A percentile compares a stretch with the other conserved stretches of the same genome.
Evolutionary conservation across 2,888 invertebrate species (phyloP).

Genomic region (Napeogenes sylphis): DNA sequence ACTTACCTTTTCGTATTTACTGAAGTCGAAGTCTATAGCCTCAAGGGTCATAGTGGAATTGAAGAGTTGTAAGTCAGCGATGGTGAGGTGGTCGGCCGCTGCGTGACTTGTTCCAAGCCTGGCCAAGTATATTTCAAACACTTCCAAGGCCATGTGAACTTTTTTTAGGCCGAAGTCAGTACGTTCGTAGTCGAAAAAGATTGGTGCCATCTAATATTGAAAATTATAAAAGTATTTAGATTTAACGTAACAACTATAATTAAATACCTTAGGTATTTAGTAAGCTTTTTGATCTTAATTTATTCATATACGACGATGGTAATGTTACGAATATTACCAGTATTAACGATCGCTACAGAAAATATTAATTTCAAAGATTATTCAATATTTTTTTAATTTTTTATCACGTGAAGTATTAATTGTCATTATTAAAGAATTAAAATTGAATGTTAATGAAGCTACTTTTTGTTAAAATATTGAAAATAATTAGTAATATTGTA

Average conservation of each 20-base stretch:
- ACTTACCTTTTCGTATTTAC: constrained; percentile 73
- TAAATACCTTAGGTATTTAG: neutral
- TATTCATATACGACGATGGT: no score
- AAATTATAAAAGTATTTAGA: neutral
- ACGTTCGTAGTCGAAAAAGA: constrained; percentile 85
- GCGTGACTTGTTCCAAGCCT: constrained; percentile 80
- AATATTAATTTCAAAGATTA: no score
- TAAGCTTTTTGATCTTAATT: no score
- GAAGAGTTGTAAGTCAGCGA: constrained; percentile 85
- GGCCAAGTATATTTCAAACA: constrained; percentile 82
- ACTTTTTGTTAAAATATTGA: no score
- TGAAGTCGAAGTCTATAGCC: constrained; percentile 81
- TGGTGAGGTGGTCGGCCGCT: constrained; percentile 82
- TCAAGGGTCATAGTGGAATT: constrained; percentile 86
- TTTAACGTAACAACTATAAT: neutral
- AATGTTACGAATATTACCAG: no score
- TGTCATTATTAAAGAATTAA: no score
- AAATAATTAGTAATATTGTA: no score
- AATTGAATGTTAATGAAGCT: no score
- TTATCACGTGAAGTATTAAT: no score
- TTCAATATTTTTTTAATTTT: no score
- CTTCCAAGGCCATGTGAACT: constrained; percentile 80
- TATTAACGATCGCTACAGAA: no score
- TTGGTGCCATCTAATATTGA: constrained; percentile 81
- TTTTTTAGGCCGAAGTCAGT: constrained; percentile 83